Percentiles rank a stretch among this genome's conserved stretches.
These are phyloP conservation scores for Trichonephila clavata DNA, from an alignment of 1,140 invertebrate species.

Conservation along the genomic window DNA sequence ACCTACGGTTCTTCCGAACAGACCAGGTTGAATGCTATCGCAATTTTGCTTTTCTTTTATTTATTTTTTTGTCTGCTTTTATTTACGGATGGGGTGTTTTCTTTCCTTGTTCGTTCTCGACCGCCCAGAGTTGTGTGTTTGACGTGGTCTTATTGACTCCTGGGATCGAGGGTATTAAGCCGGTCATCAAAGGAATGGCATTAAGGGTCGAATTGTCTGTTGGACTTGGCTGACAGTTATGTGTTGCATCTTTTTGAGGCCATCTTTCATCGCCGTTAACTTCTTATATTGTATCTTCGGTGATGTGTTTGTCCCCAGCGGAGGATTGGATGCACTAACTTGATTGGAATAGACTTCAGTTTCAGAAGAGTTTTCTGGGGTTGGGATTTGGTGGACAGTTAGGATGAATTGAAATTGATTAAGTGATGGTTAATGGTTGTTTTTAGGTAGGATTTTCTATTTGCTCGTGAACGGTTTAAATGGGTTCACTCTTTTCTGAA, in stretches of 20 bases:
- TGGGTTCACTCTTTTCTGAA: too few species aligned
- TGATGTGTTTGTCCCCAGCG: not conserved
- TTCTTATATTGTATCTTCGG: not conserved
- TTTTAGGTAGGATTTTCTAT: too few species aligned
- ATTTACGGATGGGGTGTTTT: not conserved
- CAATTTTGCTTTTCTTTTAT: not conserved
- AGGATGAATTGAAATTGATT: too few species aligned
- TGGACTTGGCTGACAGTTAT: not conserved
- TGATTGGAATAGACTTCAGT: not conserved
- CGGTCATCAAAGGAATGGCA: slow-evolving; percentile 13
- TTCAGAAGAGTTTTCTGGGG: not conserved
- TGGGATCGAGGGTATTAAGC: not conserved
- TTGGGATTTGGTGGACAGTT: too few species aligned
- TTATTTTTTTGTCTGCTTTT: not conserved
- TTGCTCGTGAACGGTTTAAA: too few species aligned
- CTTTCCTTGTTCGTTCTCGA: not conserved
- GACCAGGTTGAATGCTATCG: not conserved
- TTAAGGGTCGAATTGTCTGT: not conserved
- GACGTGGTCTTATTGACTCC: slow-evolving; percentile 40
- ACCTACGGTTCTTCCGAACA: not conserved
- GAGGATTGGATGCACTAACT: not conserved
- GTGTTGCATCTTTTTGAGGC: not conserved
- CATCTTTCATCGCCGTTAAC: not conserved
- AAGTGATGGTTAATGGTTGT: too few species aligned
- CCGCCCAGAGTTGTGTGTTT: slow-evolving; percentile 15